Base-by-base conservation (phyloP, 2,113 vertebrate genomes). In the Protomyctophum bolini region DNA sequence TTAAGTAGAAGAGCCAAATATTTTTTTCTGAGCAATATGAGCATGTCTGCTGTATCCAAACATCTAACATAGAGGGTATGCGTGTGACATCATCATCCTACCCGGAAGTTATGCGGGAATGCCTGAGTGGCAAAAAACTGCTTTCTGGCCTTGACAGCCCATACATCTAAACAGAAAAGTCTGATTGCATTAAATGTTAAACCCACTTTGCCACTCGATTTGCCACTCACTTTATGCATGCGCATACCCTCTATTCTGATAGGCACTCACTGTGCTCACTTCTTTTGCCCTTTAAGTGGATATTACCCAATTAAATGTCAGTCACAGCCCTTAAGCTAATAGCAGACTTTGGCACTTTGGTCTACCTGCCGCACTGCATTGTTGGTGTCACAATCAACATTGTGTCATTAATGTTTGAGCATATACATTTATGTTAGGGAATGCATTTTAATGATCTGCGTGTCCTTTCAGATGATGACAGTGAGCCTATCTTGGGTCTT, bases 401-500 rank as follows among this genome's bases (percentile, higher is more conserved):
- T 41, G 73, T 33, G n/a, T 60, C 12, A 69, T 64, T 63, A 3
- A 51, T 47, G 68, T n/a, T 48, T 65, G 9, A 45, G 58, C 0
- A 14, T 68, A 60, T 76, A 15, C 5, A 15, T 67, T 9, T 41
- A 41, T 6, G 11, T 11, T 15, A 12, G 7, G 63, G 68, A 57
- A 59, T 63, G 21, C 8, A 21, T 54, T 8, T 57, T 41, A 68
- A 77, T 59, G 2, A 15, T n/a, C 9, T 73, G 41, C 66, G 45
- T 58, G 61, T 77, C 62, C 70, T 61, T 82, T 52, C 86, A 99
- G 97, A 99, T 82, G 98, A 99, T 0, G 98, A 99, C 92, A 99
- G 97, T 14, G 98, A 99, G 63, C 98, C 98, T 9, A 99, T 99
- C 89, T 88, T 99, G 50, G 98, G 98, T n/a, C 96, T 99, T 0